These are phyloP conservation scores for Hymenopus coronatus DNA, from an alignment of 2,888 invertebrate genomes.

Conservation along the genomic window DNA sequence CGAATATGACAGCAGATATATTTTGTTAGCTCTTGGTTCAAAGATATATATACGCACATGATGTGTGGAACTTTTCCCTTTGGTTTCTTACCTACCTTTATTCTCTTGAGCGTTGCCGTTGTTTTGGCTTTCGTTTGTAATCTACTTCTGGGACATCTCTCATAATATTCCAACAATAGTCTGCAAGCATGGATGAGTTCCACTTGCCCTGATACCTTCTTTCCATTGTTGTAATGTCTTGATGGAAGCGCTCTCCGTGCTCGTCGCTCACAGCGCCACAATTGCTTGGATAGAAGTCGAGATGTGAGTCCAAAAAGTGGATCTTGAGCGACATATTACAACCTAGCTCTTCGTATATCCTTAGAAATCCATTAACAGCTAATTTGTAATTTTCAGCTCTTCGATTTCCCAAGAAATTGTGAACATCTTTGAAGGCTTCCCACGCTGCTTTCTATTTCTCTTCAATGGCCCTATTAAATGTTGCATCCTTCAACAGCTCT, in stretches of 20 bases:
- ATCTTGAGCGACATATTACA: conserved; percentile 15
- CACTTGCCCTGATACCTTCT: too few relatives aligned
- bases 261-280: too few relatives aligned
- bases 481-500: too few relatives aligned
- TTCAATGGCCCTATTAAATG: neutral
- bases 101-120: neutral
- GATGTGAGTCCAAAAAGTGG: too few relatives aligned
- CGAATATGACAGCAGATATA: neutral
- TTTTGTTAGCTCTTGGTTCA: neutral
- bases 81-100: neutral
- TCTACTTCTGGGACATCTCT: too few relatives aligned
- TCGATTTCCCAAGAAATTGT: too few relatives aligned
- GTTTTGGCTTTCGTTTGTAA: neutral
- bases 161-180: too few relatives aligned
- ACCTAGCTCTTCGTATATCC: neutral
- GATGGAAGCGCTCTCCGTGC: too few relatives aligned
- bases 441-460: neutral
- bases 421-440: conserved; percentile 3
- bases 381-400: conserved; percentile 9
- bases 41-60: too few relatives aligned
- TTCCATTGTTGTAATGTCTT: too few relatives aligned
- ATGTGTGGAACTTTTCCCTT: neutral
- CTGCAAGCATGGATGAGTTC: too few relatives aligned
- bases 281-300: too few relatives aligned
- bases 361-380: conserved; percentile 1